phyloP scores from a whole-genome alignment of 2,888 invertebrate species.

The Zeuzera pyrina region DNA sequence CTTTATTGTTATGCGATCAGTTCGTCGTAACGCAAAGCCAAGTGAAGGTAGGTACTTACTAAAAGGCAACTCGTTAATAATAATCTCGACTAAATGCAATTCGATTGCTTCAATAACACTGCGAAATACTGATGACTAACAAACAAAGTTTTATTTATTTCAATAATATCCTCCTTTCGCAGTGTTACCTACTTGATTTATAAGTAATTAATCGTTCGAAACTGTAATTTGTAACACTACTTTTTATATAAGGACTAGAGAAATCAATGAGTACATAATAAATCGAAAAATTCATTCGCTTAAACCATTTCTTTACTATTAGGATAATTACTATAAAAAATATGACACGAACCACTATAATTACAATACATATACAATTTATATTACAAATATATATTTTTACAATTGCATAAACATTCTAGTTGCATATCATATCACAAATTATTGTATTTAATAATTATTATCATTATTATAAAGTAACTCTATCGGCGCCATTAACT shows the following conservation, averaged over 20 bases:
- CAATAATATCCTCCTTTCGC: no score
- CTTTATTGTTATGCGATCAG: no score
- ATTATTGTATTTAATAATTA: slow-evolving; percentile 38
- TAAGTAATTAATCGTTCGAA: no score
- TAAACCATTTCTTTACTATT: neutral
- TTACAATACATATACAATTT: slow-evolving; percentile 43
- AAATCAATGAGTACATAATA: slow-evolving; percentile 12
- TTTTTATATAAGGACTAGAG: slow-evolving; percentile 6
- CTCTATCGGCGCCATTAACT: slow-evolving; percentile 30
- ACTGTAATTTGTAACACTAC: no score
- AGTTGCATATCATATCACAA: slow-evolving; percentile 53
- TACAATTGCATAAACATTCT: slow-evolving; percentile 40
- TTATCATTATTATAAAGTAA: slow-evolving; percentile 18
- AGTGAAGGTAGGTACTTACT: slow-evolving; percentile 29
- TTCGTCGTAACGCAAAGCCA: slow-evolving; percentile 26
- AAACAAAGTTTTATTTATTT: no score
- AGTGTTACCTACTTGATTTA: no score
- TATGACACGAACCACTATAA: slow-evolving; percentile 42
- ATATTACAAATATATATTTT: slow-evolving; percentile 29
- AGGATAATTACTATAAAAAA: slow-evolving; percentile 26
- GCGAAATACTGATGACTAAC: no score
- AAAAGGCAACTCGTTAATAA: slow-evolving; percentile 43
- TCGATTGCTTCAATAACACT: slow-evolving; percentile 2
- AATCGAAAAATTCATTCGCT: slow-evolving; percentile 5
- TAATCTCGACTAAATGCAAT: slow-evolving; percentile 8